These are phyloP conservation scores for Discoglossus pictus DNA, from an alignment of 2,797 vertebrate species.

Conservation along the genomic window DNA sequence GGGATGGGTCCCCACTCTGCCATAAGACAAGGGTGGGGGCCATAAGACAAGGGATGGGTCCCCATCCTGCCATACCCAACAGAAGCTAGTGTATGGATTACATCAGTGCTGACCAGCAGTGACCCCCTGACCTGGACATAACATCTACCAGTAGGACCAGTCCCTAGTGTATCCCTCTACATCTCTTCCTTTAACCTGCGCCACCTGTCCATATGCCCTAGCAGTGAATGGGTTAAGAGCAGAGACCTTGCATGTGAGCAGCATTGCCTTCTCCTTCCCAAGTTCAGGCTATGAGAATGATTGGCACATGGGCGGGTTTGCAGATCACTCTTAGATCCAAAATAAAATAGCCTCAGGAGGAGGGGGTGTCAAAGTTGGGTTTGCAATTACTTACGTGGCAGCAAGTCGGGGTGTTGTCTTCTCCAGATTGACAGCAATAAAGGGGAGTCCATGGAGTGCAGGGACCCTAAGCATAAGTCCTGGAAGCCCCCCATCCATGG, in stretches of 20 bases:
- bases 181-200: slow-evolving; percentile 11
- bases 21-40: no score
- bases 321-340: slow-evolving; percentile 43
- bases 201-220: not conserved
- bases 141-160: no score
- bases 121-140: no score
- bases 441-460: slow-evolving; percentile 58
- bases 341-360: slow-evolving; percentile 43
- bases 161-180: no score
- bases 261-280: not conserved
- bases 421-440: slow-evolving; percentile 80
- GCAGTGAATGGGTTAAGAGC: slow-evolving; percentile 22
- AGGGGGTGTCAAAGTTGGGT: slow-evolving; percentile 74
- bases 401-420: slow-evolving; percentile 77
- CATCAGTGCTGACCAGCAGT: no score
- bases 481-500: not conserved
- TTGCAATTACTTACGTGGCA: slow-evolving; percentile 85
- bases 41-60: no score
- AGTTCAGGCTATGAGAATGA: slow-evolving; percentile 16
- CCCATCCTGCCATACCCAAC: no score
- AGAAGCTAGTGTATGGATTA: no score
- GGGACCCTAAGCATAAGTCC: slow-evolving; percentile 9
- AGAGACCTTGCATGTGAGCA: slow-evolving; percentile 15
- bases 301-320: slow-evolving; percentile 49
- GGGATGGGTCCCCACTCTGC: no score